Conservation (phyloP, 2,888 invertebrate species). For the Sarcophaga subvicina region DNA sequence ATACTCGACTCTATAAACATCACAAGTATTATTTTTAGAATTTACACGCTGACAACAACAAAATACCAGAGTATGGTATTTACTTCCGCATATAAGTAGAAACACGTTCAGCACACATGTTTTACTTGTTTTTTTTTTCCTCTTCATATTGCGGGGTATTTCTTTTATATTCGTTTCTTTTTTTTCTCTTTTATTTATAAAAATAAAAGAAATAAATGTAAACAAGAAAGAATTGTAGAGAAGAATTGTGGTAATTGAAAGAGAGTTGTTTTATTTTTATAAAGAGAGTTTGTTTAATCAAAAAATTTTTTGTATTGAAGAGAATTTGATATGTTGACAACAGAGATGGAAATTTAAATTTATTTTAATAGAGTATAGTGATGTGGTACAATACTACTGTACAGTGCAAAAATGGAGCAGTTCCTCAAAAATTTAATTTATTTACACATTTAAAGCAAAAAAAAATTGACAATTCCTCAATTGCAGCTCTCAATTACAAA, state of each 20-base stretch:
- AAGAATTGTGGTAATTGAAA: neutral
- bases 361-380: neutral
- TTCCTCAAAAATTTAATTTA: too few species aligned
- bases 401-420: too few species aligned
- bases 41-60: neutral
- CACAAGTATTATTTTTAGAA: constrained; percentile 54
- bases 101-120: neutral
- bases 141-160: too few species aligned
- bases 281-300: neutral
- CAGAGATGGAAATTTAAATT: neutral
- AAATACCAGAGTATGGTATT: neutral
- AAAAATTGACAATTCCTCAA: too few species aligned
- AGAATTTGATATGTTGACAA: constrained; percentile 14
- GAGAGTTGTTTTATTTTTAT: constrained; percentile 22
- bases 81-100: neutral
- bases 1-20: constrained; percentile 32
- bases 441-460: too few species aligned
- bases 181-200: neutral
- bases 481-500: too few species aligned
- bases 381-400: neutral
- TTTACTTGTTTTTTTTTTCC: too few species aligned
- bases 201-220: neutral
- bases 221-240: neutral
- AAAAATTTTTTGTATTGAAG: neutral
- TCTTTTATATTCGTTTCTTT: too few species aligned